Conservation (phyloP, 2,113 vertebrate species). For the Cairina moschata region DNA sequence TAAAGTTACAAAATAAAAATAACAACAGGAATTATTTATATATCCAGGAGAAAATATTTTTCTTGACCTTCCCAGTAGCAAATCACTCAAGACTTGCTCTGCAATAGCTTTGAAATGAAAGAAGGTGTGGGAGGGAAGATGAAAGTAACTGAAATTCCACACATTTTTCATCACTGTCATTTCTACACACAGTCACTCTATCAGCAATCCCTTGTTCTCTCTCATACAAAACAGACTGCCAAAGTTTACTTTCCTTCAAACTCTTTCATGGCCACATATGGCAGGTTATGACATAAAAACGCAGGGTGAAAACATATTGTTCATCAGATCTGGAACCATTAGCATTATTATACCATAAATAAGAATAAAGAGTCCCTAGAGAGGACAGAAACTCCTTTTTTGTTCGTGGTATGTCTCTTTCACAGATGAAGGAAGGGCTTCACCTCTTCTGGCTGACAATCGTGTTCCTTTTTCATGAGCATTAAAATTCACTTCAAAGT, state of each 20-base stretch:
- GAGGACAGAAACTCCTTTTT: not conserved
- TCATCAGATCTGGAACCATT: not conserved
- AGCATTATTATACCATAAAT: not conserved
- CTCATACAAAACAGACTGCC: constrained; percentile 2
- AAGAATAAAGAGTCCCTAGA: not conserved
- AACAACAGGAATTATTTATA: constrained; percentile 15
- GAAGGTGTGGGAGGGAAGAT: not conserved
- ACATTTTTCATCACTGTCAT: constrained; percentile 42
- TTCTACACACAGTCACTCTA: constrained; percentile 1
- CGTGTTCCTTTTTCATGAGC: not conserved
- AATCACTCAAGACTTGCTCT: not conserved
- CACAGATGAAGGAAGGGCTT: not conserved
- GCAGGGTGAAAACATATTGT: not conserved
- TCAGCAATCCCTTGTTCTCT: not conserved
- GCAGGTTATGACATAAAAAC: not conserved
- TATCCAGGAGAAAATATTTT: constrained; percentile 21
- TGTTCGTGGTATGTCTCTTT: not conserved
- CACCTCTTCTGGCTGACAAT: constrained; percentile 12
- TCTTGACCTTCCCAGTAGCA: constrained; percentile 21
- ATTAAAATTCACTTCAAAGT: constrained; percentile 50
- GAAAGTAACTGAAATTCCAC: constrained; percentile 50
- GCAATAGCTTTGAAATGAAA: constrained; percentile 6
- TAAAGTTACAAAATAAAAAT: not conserved
- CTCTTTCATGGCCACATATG: not conserved
- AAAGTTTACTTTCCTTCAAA: constrained; percentile 27